A percentile compares a stretch with the other conserved stretches of the same genome.
Evolutionary conservation across 2,888 invertebrate genomes (phyloP).

Genomic region (Lomographa bimaculata): DNA sequence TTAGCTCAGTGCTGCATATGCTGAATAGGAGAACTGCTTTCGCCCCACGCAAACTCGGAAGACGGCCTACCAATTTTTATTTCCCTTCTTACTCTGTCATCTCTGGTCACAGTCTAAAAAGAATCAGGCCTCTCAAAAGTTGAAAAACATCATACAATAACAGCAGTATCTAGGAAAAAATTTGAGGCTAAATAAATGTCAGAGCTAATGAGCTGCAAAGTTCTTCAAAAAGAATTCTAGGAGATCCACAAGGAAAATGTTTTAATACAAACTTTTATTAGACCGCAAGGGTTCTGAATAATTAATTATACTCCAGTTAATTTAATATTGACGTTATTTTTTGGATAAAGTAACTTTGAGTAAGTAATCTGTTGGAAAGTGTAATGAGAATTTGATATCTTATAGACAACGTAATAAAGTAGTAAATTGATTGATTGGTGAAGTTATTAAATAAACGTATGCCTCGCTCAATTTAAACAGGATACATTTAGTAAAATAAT

Average conservation of each 20-base stretch:
- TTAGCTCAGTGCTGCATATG: too few species aligned
- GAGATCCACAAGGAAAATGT: conserved; percentile 11
- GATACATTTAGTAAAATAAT: too few species aligned
- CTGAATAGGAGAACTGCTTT: too few species aligned
- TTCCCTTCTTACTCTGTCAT: too few species aligned
- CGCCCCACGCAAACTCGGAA: too few species aligned
- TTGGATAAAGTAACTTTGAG: conserved; percentile 6
- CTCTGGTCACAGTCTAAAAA: too few species aligned
- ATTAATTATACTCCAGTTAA: conserved; percentile 19
- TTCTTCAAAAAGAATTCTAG: conserved; percentile 6
- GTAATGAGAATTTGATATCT: conserved; percentile 3
- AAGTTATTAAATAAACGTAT: conserved; percentile 4
- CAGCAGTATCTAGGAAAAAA: too few species aligned
- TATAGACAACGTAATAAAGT: too few species aligned
- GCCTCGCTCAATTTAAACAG: too few species aligned
- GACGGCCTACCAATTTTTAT: too few species aligned
- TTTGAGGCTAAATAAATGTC: conserved; percentile 15
- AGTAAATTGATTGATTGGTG: conserved; percentile 12
- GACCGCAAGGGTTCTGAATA: conserved; percentile 9
- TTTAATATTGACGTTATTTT: conserved; percentile 9
- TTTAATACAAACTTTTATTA: conserved; percentile 9
- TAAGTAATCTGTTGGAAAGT: conserved; percentile 8
- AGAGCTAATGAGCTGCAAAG: conserved; percentile 9
- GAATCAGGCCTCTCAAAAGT: too few species aligned
- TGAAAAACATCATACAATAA: too few species aligned